Conservation (phyloP, 2,888 invertebrate species). For the Zootermopsis nevadensis region DNA sequence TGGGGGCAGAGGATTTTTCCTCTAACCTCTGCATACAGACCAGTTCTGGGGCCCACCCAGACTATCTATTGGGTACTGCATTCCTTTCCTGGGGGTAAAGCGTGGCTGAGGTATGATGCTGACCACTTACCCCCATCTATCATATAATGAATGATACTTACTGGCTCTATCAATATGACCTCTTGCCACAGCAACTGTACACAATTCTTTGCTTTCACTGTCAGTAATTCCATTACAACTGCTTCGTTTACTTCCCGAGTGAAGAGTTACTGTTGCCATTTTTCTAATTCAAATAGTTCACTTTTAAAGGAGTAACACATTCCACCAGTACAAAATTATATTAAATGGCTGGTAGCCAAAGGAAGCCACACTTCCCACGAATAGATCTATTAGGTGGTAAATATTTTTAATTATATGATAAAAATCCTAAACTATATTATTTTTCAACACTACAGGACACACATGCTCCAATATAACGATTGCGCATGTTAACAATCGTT, state of each 20-base stretch:
- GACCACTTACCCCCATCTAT: not conserved
- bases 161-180: conserved; percentile 28
- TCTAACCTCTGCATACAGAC: no score
- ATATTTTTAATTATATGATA: no score
- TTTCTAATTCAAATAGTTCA: conserved; percentile 6
- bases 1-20: no score
- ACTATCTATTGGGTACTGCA: no score
- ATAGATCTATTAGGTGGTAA: no score
- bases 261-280: conserved; percentile 45
- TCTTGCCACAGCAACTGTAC: conserved; percentile 6
- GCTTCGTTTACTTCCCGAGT: conserved; percentile 23
- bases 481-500: not conserved
- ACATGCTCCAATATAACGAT: not conserved
- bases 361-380: no score
- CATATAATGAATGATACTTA: conserved; percentile 14
- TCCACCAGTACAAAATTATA: no score
- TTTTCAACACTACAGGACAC: not conserved
- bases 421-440: no score
- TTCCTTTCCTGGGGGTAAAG: no score
- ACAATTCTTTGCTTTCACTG: conserved; percentile 39
- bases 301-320: not conserved
- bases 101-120: no score
- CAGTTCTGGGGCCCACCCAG: no score
- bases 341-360: no score
- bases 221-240: not conserved